phyloP scores from a whole-genome alignment of 1,140 invertebrate genomes.

The Oreohelix idahoensis region DNA sequence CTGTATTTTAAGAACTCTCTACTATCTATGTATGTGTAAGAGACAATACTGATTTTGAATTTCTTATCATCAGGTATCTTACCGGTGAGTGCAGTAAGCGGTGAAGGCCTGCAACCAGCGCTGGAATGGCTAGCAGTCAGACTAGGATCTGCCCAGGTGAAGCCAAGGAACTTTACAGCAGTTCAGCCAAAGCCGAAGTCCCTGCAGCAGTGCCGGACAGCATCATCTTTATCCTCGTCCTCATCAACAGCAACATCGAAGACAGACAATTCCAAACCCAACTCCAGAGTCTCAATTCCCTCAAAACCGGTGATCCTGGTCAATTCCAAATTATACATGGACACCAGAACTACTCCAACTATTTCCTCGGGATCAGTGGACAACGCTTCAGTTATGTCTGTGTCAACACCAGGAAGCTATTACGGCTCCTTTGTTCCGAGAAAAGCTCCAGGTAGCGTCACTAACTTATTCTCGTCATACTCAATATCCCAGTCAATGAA shows the following conservation, averaged over 20 bases:
- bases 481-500: constrained; percentile 34
- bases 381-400: neutral
- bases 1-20: no score
- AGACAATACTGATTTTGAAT: no score
- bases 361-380: constrained; percentile 10
- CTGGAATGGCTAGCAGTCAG: constrained; percentile 66
- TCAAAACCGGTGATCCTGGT: constrained; percentile 26
- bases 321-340: constrained; percentile 32
- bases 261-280: constrained; percentile 23
- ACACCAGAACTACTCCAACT: neutral
- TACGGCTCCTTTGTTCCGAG: neutral
- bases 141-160: constrained; percentile 56
- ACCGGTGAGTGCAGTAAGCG: constrained; percentile 62
- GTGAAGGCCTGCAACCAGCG: constrained; percentile 61
- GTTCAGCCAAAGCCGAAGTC: neutral
- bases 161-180: constrained; percentile 31
- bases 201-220: neutral
- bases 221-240: constrained; percentile 23
- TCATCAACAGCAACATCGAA: constrained; percentile 28
- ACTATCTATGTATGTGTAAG: no score
- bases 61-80: constrained; percentile 55
- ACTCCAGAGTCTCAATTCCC: neutral
- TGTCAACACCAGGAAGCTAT: constrained; percentile 2
- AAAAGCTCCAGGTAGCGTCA: constrained; percentile 14
- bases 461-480: constrained; percentile 36